Percentiles rank a stretch among this genome's conserved stretches.
Conservation (phyloP, 1,140 invertebrate genomes). For the Littorina saxatilis region DNA sequence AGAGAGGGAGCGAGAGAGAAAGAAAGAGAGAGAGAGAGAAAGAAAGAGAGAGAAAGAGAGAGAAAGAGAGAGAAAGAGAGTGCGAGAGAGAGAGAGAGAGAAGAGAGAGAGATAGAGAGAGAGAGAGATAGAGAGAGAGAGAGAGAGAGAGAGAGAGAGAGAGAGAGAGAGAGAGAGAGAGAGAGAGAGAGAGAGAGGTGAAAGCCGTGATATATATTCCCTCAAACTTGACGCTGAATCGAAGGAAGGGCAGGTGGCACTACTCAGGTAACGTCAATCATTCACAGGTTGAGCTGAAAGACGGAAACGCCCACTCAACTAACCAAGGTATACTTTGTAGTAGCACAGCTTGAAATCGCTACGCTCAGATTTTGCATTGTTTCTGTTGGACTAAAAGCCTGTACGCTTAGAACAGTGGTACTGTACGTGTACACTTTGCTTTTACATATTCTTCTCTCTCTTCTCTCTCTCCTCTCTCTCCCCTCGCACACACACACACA, state of each 20-base stretch:
- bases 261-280: no score
- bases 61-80: neutral
- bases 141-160: neutral
- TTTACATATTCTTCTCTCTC: neutral
- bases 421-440: no score
- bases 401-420: no score
- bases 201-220: no score
- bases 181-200: conserved; percentile 12
- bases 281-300: no score
- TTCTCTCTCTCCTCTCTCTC: conserved; percentile 1
- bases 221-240: no score
- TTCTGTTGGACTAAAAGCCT: no score
- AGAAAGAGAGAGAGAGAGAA: neutral
- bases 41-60: neutral
- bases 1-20: neutral
- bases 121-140: neutral
- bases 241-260: no score
- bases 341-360: no score
- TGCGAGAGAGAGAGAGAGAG: neutral
- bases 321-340: no score
- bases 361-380: no score
- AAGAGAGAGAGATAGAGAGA: neutral
- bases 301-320: neutral
- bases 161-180: neutral
- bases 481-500: conserved; percentile 7